Evolutionary conservation across 2,888 invertebrate genomes (phyloP).

Genomic region (Tinea trinotella): DNA sequence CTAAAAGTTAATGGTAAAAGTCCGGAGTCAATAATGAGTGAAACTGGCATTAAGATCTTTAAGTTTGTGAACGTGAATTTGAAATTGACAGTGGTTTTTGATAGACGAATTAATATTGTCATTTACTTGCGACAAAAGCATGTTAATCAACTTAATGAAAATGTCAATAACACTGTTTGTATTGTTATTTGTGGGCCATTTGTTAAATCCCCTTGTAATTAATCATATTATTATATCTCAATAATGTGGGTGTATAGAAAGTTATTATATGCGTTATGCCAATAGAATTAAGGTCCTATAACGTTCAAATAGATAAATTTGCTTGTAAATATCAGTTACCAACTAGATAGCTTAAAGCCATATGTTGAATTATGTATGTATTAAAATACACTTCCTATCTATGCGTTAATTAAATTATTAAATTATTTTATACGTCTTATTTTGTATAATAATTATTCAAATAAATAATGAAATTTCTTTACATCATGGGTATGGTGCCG

Average conservation of each 20-base stretch:
- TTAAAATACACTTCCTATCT: not conserved
- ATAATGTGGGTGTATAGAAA: not conserved
- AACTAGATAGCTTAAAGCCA: not conserved
- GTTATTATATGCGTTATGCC: not conserved
- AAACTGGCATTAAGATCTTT: not conserved
- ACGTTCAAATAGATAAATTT: not conserved
- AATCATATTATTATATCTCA: not conserved
- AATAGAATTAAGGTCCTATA: not conserved
- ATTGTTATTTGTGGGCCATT: conserved; percentile 2
- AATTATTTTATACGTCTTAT: too few species aligned
- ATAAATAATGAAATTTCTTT: too few species aligned
- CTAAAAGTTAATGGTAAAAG: not conserved
- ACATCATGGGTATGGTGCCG: too few species aligned
- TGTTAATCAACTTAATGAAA: conserved; percentile 1
- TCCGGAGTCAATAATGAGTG: not conserved
- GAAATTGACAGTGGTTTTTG: not conserved
- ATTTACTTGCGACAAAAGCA: not conserved
- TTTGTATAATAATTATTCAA: too few species aligned
- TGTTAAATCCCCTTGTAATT: conserved; percentile 7
- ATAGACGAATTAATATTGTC: not conserved
- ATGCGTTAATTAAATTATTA: not conserved
- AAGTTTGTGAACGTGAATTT: not conserved
- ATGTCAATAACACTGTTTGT: conserved; percentile 4
- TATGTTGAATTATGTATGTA: not conserved
- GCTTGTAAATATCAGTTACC: conserved; percentile 4